Base-by-base conservation (phyloP, 1,140 invertebrate genomes). In the Panagrolaimus sp. region DNA sequence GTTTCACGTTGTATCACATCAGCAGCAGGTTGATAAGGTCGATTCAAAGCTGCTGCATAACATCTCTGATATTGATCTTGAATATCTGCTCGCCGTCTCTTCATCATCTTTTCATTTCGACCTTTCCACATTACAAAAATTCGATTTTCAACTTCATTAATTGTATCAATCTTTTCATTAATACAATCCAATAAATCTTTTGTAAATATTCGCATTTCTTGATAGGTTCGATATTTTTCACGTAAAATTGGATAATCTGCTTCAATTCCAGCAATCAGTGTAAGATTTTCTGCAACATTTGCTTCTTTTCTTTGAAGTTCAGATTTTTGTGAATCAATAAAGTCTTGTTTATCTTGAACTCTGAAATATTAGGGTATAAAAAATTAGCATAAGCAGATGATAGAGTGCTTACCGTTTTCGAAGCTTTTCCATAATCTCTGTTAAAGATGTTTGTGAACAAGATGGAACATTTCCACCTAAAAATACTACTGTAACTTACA, bases 181-280 rank as follows among this genome's bases (percentile, higher is more conserved):
- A 77, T 28, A 65, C 76, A 77, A 21, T 77, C 76, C 15, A 77
- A 28, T 26, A 77, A 68, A 76, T 77, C 70, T 12, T 64, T 43
- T 0, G 55, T 64, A 45, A 65, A 77, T 10, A 76, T 24, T 4
- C 71, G 32, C 46, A 78, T 77, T 62, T 77, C 74, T 46, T 77
- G 76, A 43, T 73, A 77, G 52, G 79, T 43, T 28, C 67, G 64
- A 55, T 75, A 77, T 47, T 76, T 71, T 26, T 47, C 12, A 52
- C 79, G 63, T 38, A 77, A 43, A 48, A 67, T 26, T n/a, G 71
- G 66, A 45, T 69, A 66, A 17, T 32, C 62, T n/a, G 68, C 67
- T 17, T 66, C 65, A 21, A 75, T 26, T 47, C 72, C 63, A 21
- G 24, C 15, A 21, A 76, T 73, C 0, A 28, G 12, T 10, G 38